Base-by-base conservation (phyloP, 2,113 vertebrate genomes). In the Hydrochoerus hydrochaeris region DNA sequence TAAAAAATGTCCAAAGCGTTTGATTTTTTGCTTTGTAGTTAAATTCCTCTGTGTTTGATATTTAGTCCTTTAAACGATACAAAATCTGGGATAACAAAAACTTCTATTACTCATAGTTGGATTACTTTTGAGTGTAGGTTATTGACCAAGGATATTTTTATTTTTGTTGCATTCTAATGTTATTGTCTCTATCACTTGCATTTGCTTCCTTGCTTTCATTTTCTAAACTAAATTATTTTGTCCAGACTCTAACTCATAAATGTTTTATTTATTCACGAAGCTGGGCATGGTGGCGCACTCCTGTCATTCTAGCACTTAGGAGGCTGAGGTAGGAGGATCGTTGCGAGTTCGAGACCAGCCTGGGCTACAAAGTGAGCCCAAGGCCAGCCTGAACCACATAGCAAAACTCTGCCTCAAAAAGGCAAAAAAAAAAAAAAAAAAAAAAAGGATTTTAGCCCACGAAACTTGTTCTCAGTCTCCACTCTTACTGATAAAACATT, bases 151-250 rank as follows among this genome's bases (percentile, higher is more conserved):
- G 41, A 26, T 75, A 24, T 20, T 80, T 75, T 88, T 88, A 54
- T 83, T 52, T 95, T 57, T 90, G 10, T 32, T 96, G 17, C 24
- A 80, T 88, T 88, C 57, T 57, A 62, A 62, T 63, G 93, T 88
- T 20, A 85, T 80, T 62, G 38, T 69, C 30, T 78, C 54, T 75
- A 65, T 73, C 67, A 1, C 58, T 46, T 26, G 4, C 26, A 94
- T 38, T 93, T 81, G 28, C 6, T 89, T 60, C 4, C 32, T 65
- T 65, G 22, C 17, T 89, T 91, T 85, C 46, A 73, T 93, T 96
- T 94, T 94, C 71, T 90, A 57, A 84, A 82, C 67, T 54, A n/a
- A 92, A 58, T 69, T 38, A 26, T 60, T 73, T 90, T 62, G 20
- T 44, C 85, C 38, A 20, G 22, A 54, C 49, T 86, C 73, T 46